Conservation (phyloP, 1,140 invertebrate genomes). For the Camponotus pennsylvanicus region DNA sequence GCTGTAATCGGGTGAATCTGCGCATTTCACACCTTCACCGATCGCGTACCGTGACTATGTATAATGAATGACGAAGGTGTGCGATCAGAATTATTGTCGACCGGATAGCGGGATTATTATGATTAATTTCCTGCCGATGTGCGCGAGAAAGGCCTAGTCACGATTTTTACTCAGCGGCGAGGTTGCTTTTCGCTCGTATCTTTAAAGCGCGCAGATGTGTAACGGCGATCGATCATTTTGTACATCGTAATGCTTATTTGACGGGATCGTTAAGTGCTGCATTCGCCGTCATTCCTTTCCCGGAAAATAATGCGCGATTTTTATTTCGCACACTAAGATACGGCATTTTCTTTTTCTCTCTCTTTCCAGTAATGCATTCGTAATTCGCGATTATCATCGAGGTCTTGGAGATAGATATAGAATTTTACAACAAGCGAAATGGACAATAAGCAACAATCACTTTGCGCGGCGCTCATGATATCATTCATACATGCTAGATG, state of each 20-base stretch:
- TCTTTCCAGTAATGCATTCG: background rate
- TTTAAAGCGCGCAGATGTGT: slow-evolving; percentile 75
- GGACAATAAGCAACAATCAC: background rate
- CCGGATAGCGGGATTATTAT: slow-evolving; percentile 77
- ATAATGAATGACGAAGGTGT: slow-evolving; percentile 73
- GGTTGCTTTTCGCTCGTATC: slow-evolving; percentile 71
- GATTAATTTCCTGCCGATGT: slow-evolving; percentile 85
- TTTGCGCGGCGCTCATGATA: background rate
- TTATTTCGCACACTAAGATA: slow-evolving; percentile 4
- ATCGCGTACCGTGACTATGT: slow-evolving; percentile 62
- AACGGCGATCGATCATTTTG: slow-evolving; percentile 75
- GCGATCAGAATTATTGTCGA: slow-evolving; percentile 70
- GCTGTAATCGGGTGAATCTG: slow-evolving; percentile 61
- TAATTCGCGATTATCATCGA: background rate
- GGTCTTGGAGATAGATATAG: background rate
- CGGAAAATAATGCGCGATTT: slow-evolving; percentile 34
- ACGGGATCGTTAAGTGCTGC: slow-evolving; percentile 61
- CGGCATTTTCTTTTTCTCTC: slow-evolving; percentile 9
- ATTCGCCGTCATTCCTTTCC: slow-evolving; percentile 43
- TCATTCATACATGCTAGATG: slow-evolving; percentile 2
- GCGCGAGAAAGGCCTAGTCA: slow-evolving; percentile 83
- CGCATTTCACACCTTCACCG: slow-evolving; percentile 64
- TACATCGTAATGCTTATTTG: slow-evolving; percentile 69
- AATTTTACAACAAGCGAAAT: slow-evolving; percentile 16
- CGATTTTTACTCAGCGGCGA: slow-evolving; percentile 81